A percentile compares a stretch with the other conserved stretches of the same genome.
phyloP scores from a whole-genome alignment of 2,888 invertebrate species.

The Penaeus monodon region DNA sequence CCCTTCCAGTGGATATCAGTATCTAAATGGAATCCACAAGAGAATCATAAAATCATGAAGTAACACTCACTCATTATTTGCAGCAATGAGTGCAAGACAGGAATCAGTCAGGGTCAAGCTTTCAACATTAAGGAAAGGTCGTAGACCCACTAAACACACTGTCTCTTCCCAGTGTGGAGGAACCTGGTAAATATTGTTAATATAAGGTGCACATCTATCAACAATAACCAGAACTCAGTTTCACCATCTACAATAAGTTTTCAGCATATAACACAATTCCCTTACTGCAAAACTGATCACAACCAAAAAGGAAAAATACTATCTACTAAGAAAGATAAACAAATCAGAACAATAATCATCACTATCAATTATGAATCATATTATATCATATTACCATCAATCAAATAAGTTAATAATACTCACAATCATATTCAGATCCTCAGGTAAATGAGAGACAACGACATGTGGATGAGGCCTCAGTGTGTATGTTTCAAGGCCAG shows the following conservation, averaged over 20 bases:
- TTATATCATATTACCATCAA: background rate
- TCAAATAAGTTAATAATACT: slow-evolving; percentile 47
- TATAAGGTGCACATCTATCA: background rate
- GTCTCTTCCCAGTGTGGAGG: slow-evolving; percentile 76
- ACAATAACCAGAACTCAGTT: no score
- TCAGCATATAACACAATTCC: no score
- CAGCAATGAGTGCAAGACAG: slow-evolving; percentile 61
- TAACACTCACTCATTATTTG: slow-evolving; percentile 59
- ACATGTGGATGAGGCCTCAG: slow-evolving; percentile 77
- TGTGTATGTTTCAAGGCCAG: slow-evolving; percentile 83
- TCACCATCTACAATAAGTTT: no score
- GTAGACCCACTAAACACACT: slow-evolving; percentile 78
- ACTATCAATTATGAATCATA: no score
- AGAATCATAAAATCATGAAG: background rate
- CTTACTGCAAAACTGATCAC: no score
- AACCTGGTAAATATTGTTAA: slow-evolving; percentile 69
- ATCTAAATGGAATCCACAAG: background rate
- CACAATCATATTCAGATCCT: slow-evolving; percentile 71
- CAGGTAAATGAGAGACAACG: slow-evolving; percentile 72
- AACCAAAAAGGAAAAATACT: no score
- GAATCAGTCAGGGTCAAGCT: slow-evolving; percentile 61
- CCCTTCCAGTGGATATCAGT: no score
- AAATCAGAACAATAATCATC: background rate
- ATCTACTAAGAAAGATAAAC: background rate
- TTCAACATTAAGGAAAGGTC: slow-evolving; percentile 78